Percentiles rank a stretch among this genome's conserved stretches.
phyloP scores from a whole-genome alignment of 2,113 vertebrate species.

The Myocastor coypus region DNA sequence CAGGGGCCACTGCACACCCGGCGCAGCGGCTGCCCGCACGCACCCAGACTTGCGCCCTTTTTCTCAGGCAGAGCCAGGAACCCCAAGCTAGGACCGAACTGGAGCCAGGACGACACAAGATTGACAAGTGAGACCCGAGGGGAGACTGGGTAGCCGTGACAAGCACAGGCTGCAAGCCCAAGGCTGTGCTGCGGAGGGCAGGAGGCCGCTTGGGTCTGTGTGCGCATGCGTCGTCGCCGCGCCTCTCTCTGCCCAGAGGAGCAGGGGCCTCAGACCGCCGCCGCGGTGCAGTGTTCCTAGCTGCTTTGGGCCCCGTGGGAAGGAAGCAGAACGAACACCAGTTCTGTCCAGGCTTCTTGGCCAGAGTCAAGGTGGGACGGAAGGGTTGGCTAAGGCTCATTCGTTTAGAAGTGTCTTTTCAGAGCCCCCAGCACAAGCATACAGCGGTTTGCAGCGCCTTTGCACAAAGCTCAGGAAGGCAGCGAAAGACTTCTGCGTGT shows the following conservation, averaged over 20 bases:
- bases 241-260: background rate
- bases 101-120: background rate
- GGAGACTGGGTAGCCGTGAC: background rate
- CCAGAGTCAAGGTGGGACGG: background rate
- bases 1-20: slow-evolving; percentile 39
- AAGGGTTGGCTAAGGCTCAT: background rate
- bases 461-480: background rate
- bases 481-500: background rate
- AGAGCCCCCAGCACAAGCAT: background rate
- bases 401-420: background rate
- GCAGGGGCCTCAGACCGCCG: background rate
- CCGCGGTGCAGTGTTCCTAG: rapidly evolving
- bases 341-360: background rate
- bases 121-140: background rate
- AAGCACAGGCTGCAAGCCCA: background rate
- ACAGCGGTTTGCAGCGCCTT: background rate
- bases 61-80: slow-evolving; percentile 77
- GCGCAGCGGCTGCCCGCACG: slow-evolving; percentile 62
- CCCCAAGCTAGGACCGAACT: background rate
- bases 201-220: background rate
- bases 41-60: slow-evolving; percentile 67
- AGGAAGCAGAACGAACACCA: background rate
- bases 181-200: background rate
- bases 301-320: background rate
- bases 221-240: rapidly evolving